Evolutionary conservation across 2,113 vertebrate genomes (phyloP).

Genomic region (Caranx ignobilis): DNA sequence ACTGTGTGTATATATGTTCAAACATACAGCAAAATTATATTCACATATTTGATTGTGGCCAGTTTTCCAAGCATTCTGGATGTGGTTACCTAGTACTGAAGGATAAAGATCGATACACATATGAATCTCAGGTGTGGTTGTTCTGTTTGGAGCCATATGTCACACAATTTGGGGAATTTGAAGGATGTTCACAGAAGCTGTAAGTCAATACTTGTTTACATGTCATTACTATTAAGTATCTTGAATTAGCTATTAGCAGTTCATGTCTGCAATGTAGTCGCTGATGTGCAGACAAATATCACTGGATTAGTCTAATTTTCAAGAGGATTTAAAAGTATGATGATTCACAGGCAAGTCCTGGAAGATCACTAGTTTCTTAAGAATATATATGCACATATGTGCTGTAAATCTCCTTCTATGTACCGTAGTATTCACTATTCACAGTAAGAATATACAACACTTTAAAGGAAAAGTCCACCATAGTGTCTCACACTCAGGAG

Average conservation of each 20-base stretch:
- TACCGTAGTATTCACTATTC: conserved; percentile 52
- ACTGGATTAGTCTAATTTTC: too few species aligned
- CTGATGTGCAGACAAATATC: too few species aligned
- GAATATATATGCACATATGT: conserved; percentile 40
- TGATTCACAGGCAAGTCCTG: too few species aligned
- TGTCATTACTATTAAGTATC: neutral
- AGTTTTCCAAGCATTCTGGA: too few species aligned
- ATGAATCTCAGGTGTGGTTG: neutral
- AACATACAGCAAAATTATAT: conserved; percentile 25
- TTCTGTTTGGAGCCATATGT: neutral
- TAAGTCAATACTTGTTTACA: neutral
- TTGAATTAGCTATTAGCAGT: too few species aligned
- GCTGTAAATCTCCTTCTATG: conserved; percentile 1
- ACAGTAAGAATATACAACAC: conserved; percentile 54
- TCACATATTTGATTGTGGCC: conserved; percentile 14
- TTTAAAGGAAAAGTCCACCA: conserved; percentile 31
- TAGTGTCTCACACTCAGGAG: neutral
- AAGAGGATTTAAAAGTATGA: too few species aligned
- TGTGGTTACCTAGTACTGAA: too few species aligned
- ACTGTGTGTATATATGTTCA: conserved; percentile 41
- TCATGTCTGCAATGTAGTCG: too few species aligned
- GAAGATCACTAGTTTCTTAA: neutral
- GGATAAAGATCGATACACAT: too few species aligned
- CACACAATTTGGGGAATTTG: neutral
- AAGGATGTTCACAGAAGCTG: neutral